A percentile compares a stretch with the other conserved stretches of the same genome.
These are phyloP conservation scores for Prionace glauca DNA, from an alignment of 2,797 vertebrate genomes.

Conservation along the genomic window DNA sequence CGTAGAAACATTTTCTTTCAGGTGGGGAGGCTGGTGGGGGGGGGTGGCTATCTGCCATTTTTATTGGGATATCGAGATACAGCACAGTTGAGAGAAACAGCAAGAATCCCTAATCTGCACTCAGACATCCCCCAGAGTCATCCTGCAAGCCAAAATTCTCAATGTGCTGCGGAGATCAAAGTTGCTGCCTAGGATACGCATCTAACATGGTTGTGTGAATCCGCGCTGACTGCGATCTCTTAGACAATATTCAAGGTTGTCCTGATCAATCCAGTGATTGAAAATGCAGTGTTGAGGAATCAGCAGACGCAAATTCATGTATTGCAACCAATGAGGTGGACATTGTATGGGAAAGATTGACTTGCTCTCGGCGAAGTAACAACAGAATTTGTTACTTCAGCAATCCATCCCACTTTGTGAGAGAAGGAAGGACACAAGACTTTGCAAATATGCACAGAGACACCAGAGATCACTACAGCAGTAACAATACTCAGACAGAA, in stretches of 20 bases:
- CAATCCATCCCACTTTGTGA: neutral
- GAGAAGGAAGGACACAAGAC: neutral
- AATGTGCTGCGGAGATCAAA: no score
- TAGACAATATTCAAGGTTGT: neutral
- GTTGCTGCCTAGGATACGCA: neutral
- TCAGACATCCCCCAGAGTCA: neutral
- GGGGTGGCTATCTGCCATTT: neutral
- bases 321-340: neutral
- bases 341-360: neutral
- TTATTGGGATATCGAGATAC: no score
- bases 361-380: no score
- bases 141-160: neutral
- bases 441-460: neutral
- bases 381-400: neutral
- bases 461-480: neutral
- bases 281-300: neutral
- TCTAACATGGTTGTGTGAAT: neutral
- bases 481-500: neutral
- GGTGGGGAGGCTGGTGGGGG: no score
- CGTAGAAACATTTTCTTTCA: neutral
- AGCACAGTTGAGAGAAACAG: neutral
- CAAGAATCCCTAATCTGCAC: neutral
- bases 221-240: neutral
- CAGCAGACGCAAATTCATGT: neutral
- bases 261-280: neutral